Evolutionary conservation across 2,113 vertebrate species (phyloP).

Genomic region (Trogon melanurus): DNA sequence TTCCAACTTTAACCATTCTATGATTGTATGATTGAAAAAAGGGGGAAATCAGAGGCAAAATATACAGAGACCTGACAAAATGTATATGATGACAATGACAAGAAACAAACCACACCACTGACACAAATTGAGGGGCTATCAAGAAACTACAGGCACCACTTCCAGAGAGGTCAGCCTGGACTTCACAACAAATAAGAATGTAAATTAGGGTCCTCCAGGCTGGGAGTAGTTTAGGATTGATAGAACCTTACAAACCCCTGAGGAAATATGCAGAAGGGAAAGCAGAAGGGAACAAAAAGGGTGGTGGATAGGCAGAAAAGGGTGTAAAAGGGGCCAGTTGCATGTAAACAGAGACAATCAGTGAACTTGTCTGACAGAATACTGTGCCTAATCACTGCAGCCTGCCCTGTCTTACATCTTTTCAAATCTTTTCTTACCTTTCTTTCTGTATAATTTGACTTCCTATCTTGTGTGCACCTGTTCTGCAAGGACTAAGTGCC

Average conservation of each 20-base stretch:
- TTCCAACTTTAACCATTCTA: no score
- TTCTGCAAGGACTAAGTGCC: background rate
- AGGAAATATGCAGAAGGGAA: background rate
- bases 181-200: background rate
- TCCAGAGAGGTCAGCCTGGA: background rate
- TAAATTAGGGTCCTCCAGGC: background rate
- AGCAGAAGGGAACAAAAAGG: background rate
- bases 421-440: background rate
- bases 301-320: background rate
- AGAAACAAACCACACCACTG: background rate
- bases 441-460: background rate
- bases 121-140: background rate
- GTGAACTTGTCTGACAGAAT: background rate
- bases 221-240: background rate
- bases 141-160: background rate
- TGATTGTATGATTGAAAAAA: background rate
- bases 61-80: background rate
- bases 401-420: background rate
- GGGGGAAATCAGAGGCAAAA: background rate
- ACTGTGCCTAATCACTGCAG: background rate
- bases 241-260: background rate
- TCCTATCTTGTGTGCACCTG: fast-evolving
- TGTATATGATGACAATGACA: background rate
- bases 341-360: background rate
- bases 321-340: background rate